phyloP scores from a whole-genome alignment of 2,113 vertebrate species.

The Rostratula benghalensis region DNA sequence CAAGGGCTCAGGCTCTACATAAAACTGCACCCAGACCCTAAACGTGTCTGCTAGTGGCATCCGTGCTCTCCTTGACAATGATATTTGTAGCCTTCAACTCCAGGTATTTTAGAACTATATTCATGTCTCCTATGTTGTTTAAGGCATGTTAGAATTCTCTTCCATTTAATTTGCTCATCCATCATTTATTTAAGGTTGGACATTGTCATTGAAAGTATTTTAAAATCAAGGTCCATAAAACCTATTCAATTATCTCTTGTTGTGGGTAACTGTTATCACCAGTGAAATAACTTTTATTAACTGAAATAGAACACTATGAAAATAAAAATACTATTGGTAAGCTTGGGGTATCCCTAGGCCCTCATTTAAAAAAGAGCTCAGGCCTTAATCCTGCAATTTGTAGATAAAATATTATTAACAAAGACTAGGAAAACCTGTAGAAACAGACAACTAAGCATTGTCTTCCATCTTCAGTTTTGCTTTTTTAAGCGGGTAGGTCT shows the following conservation, averaged over 20 bases:
- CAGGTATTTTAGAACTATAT: conserved; percentile 2
- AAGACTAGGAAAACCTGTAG: background rate
- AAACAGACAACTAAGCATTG: conserved; percentile 16
- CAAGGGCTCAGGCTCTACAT: background rate
- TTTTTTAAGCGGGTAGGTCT: background rate
- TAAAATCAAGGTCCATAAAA: conserved; percentile 53
- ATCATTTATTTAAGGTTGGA: conserved; percentile 33
- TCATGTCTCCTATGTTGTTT: background rate
- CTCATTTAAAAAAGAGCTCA: conserved; percentile 23
- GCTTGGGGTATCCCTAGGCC: background rate
- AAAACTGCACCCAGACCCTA: background rate
- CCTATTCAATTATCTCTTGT: conserved; percentile 35
- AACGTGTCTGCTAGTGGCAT: background rate
- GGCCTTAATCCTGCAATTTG: conserved; percentile 10
- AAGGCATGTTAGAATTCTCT: conserved; percentile 39
- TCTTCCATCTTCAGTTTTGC: background rate
- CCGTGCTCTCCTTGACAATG: background rate
- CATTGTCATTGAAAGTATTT: conserved; percentile 20
- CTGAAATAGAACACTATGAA: conserved; percentile 6
- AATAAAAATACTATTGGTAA: conserved; percentile 1
- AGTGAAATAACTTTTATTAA: conserved; percentile 21
- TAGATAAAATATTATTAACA: background rate
- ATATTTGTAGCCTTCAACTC: conserved; percentile 18
- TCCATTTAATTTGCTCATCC: conserved; percentile 41
- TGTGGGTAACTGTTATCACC: conserved; percentile 1